phyloP scores from a whole-genome alignment of 2,113 vertebrate species.

The Edolisoma coerulescens region DNA sequence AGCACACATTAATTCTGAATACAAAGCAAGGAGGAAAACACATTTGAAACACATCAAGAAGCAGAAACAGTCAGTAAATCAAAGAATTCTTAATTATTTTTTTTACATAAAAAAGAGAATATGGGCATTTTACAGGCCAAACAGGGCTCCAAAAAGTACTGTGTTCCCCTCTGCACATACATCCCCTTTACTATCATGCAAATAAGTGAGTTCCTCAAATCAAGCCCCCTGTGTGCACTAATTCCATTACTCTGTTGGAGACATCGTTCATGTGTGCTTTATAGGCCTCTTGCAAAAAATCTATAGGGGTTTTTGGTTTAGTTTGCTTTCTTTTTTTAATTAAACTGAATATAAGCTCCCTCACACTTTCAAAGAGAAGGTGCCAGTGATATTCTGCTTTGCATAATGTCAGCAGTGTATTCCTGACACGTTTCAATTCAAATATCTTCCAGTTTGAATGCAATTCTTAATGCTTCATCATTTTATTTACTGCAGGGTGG shows the following conservation, averaged over 20 bases:
- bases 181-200: not conserved
- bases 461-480: not conserved
- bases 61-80: not conserved
- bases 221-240: not conserved
- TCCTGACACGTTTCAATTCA: not conserved
- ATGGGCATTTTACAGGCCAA: not conserved
- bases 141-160: not conserved
- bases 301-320: fast-evolving
- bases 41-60: not conserved
- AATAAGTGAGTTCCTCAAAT: not conserved
- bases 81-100: not conserved
- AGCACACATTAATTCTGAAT: not conserved
- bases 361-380: not conserved
- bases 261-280: not conserved
- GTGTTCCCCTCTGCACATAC: not conserved
- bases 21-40: not conserved
- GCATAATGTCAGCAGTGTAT: not conserved
- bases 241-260: not conserved
- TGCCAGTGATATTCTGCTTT: not conserved
- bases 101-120: not conserved
- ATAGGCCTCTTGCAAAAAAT: not conserved
- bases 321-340: not conserved
- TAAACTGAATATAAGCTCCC: not conserved
- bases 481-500: not conserved
- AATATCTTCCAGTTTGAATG: not conserved